Percentiles rank a stretch among this genome's conserved stretches.
phyloP scores from a whole-genome alignment of 1,140 invertebrate genomes.

The Zaprionus taronus region DNA sequence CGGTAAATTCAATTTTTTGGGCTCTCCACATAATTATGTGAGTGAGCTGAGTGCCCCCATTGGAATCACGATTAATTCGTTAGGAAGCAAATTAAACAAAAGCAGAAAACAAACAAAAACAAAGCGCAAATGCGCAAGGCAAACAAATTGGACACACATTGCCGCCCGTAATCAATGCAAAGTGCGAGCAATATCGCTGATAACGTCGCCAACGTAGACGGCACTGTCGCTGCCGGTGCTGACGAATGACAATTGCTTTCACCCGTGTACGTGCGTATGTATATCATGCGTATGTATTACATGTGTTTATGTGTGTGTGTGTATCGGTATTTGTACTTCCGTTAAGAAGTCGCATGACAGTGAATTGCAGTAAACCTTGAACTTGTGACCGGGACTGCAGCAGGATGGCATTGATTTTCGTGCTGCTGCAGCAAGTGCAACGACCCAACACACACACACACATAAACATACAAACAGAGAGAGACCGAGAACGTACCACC shows the following conservation, averaged over 20 bases:
- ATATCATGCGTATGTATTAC: background rate
- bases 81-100: conserved; percentile 72
- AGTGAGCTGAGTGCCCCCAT: conserved; percentile 29
- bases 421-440: conserved; percentile 37
- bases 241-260: conserved; percentile 15
- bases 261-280: background rate
- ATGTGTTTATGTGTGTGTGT: background rate
- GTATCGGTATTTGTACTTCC: background rate
- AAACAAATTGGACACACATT: conserved; percentile 66
- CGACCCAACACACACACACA: conserved; percentile 11
- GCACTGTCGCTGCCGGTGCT: background rate
- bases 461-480: background rate
- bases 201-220: conserved; percentile 9
- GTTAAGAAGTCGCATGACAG: conserved; percentile 42
- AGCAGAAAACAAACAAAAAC: conserved; percentile 56
- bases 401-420: conserved; percentile 64
- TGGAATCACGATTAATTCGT: conserved; percentile 74
- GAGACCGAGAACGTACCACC: conserved; percentile 54
- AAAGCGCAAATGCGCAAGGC: conserved; percentile 47
- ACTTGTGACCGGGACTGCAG: conserved; percentile 51
- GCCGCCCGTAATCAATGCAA: conserved; percentile 10
- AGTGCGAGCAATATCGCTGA: conserved; percentile 12
- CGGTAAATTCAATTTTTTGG: conserved; percentile 62
- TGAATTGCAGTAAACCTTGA: conserved; percentile 54
- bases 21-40: conserved; percentile 56